Percentiles rank a stretch among this genome's conserved stretches.
Evolutionary conservation across 2,888 invertebrate genomes (phyloP).

Genomic region (Cephus nigrinus): DNA sequence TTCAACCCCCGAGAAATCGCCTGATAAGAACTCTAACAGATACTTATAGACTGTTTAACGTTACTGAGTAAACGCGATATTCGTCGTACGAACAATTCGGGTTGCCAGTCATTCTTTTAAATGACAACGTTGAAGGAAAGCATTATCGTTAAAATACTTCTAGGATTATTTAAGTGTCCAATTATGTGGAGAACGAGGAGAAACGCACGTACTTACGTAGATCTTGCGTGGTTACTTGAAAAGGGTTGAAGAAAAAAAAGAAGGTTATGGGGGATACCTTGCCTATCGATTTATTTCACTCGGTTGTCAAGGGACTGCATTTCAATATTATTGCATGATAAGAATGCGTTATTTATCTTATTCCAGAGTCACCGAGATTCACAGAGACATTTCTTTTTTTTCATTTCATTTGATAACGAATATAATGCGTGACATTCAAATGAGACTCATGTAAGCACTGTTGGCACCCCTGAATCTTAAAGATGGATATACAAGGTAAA

Average conservation of each 20-base stretch:
- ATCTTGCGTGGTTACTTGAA: slow-evolving; percentile 31
- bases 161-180: slow-evolving; percentile 10
- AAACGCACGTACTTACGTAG: slow-evolving; percentile 23
- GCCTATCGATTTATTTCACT: slow-evolving; percentile 56
- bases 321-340: slow-evolving; percentile 60
- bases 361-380: neutral
- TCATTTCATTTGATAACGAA: neutral
- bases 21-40: neutral
- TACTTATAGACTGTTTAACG: neutral
- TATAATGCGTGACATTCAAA: neutral
- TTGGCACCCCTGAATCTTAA: neutral
- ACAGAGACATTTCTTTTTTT: neutral
- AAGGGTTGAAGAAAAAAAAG: slow-evolving; percentile 35
- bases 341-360: slow-evolving; percentile 49
- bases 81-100: neutral
- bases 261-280: neutral
- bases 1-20: neutral
- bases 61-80: neutral
- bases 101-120: neutral
- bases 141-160: slow-evolving; percentile 24
- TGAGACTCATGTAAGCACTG: neutral
- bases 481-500: too few relatives aligned
- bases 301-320: slow-evolving; percentile 61
- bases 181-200: neutral
- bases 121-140: neutral